Base-by-base conservation (phyloP, 2,113 vertebrate species). In the Ctenomys sociabilis region DNA sequence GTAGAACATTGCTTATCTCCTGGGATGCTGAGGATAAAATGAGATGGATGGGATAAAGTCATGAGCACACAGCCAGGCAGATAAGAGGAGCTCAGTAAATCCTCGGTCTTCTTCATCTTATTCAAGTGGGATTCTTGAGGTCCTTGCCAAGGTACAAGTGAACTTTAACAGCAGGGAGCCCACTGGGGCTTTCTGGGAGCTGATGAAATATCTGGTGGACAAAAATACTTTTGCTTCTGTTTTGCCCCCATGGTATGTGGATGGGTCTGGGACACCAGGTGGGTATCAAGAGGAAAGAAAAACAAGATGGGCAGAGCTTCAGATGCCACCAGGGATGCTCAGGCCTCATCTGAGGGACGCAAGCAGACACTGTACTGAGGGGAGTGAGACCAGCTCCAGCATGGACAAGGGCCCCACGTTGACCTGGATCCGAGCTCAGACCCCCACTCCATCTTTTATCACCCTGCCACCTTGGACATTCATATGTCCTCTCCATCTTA, bases 391-490 rank as follows among this genome's bases (percentile, higher is more conserved):
- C 87, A 7, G 30, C 10, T 3, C 40, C 16, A 28, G 30, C 37
- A 2, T 57, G 14, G 30, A 45, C 43, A 3, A 40, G 63, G 28
- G 28, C 3, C n/a, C n/a, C 1, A 0, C 6, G 28, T 3, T 52
- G 73, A 85, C 82, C 22, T 26, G 61, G 37, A 52, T 37, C 57
- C 21, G 24, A 52, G 30, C 45, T 45, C 40, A 37, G 32, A 17
- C 35, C 30, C 28, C 37, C 52, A 0, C 21, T 28, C 49, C 8
- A 13, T 43, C 28, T 4, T 57, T 70, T 52, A 22, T 0, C 35
- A 43, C 37, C 40, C 57, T 57, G 7, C 72, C 72, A 13, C 32
- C 21, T 68, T 40, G 8, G 73, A 8, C 14, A 32, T 12, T 19
- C 40, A 8, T 40, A 3, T 77, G 26, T 61, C 43, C 82, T 83